phyloP scores from a whole-genome alignment of 2,113 vertebrate genomes.

The Charina bottae region DNA sequence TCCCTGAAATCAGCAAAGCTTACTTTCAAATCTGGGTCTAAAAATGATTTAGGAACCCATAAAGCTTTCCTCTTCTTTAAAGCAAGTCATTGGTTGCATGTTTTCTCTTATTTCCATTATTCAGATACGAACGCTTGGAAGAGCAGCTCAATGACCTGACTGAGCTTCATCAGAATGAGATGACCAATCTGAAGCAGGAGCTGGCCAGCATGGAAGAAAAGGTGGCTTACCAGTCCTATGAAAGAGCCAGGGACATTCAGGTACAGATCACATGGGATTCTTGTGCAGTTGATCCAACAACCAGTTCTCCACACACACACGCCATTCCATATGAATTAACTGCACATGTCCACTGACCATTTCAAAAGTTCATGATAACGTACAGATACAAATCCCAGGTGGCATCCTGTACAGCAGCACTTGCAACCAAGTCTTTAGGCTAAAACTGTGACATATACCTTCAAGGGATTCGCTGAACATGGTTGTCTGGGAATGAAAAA shows the following conservation, averaged over 20 bases:
- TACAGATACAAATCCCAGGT: background rate
- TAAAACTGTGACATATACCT: background rate
- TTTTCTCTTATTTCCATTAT: background rate
- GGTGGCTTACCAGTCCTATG: constrained; percentile 98
- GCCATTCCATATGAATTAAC: background rate
- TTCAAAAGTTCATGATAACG: background rate
- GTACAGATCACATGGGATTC: constrained; percentile 59
- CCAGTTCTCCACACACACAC: too few relatives aligned
- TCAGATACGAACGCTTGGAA: constrained; percentile 94
- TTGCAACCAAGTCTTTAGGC: background rate
- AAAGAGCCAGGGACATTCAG: constrained; percentile 97
- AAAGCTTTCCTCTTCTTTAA: background rate
- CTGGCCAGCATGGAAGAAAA: constrained; percentile 99
- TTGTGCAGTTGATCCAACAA: background rate
- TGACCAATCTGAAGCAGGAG: constrained; percentile 98
- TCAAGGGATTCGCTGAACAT: background rate
- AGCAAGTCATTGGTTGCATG: background rate
- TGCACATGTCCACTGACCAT: background rate
- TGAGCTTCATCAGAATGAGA: constrained; percentile 97
- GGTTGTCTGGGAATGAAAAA: background rate
- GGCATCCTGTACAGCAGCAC: background rate
- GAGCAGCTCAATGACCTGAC: constrained; percentile 97
- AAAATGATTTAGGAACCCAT: background rate
- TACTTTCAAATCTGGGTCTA: background rate
- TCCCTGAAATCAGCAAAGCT: background rate